phyloP scores from a whole-genome alignment of 1,140 invertebrate species.

The Rhopalosiphum maidis region DNA sequence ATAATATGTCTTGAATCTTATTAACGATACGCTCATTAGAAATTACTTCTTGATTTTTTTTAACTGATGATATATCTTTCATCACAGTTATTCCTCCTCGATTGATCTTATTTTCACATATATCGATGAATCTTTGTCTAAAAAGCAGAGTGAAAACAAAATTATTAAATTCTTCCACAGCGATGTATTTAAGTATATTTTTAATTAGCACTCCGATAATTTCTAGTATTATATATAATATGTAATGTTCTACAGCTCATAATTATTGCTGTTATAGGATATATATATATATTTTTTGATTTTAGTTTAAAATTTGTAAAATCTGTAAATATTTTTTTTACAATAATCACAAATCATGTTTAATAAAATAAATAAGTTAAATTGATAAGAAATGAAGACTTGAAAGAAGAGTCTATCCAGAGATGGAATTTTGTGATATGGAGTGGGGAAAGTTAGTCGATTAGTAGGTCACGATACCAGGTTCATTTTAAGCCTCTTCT shows the following conservation, averaged over 20 bases:
- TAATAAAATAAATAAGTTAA: no score
- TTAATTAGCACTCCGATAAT: background rate
- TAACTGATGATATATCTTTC: constrained; percentile 79
- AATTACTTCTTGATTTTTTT: constrained; percentile 62
- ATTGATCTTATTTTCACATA: constrained; percentile 68
- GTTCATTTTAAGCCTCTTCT: no score
- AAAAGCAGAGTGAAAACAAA: background rate
- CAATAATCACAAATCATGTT: no score
- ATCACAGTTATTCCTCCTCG: constrained; percentile 72
- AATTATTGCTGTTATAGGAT: background rate
- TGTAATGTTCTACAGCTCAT: no score
- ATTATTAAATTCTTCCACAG: background rate
- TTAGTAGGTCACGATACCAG: no score
- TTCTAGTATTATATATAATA: background rate
- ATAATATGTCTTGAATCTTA: constrained; percentile 73
- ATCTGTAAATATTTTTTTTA: no score
- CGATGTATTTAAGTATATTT: background rate
- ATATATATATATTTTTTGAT: background rate
- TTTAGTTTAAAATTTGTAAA: no score
- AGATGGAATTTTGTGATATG: no score
- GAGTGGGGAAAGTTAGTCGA: no score
- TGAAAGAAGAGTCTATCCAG: no score
- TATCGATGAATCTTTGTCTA: constrained; percentile 69
- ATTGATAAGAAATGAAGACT: no score
- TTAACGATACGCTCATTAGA: background rate